These are phyloP conservation scores for Ardeotis arabs DNA, from an alignment of 2,113 vertebrate species.

Conservation along the genomic window DNA sequence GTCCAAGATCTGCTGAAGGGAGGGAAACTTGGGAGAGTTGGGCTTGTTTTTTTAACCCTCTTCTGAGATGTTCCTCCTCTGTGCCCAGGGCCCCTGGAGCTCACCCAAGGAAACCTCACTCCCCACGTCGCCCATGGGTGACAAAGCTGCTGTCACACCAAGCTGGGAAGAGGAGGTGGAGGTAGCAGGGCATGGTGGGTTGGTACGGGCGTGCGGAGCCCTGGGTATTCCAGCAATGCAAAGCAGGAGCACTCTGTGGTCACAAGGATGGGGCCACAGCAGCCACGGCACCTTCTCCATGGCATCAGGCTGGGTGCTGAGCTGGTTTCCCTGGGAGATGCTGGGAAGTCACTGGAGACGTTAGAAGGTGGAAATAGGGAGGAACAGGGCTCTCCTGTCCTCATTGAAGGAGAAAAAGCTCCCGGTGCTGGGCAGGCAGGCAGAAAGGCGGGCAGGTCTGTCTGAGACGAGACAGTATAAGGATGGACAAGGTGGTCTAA, in stretches of 20 bases:
- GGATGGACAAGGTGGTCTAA: not conserved
- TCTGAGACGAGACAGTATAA: not conserved
- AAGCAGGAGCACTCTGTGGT: rapidly evolving
- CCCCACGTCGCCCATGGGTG: not conserved
- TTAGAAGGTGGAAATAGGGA: not conserved
- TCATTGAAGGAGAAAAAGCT: rapidly evolving
- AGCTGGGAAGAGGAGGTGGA: not conserved
- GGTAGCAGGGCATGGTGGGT: rapidly evolving
- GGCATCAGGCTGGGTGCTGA: not conserved
- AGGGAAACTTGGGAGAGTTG: conserved; percentile 62
- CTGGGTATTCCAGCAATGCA: not conserved
- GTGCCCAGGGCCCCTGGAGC: not conserved
- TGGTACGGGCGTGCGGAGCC: rapidly evolving
- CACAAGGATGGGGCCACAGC: not conserved
- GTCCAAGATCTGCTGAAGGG: conserved; percentile 77
- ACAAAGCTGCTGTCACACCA: rapidly evolving
- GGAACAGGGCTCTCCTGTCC: not conserved
- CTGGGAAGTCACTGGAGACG: not conserved
- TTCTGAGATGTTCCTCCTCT: not conserved
- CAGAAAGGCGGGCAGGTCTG: not conserved
- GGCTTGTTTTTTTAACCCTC: not conserved
- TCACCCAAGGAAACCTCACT: not conserved
- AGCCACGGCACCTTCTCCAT: rapidly evolving
- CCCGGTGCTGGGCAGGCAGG: not conserved
- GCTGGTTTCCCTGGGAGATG: not conserved